phyloP scores from a whole-genome alignment of 2,888 invertebrate genomes.

The Caradrina clavipalpis region DNA sequence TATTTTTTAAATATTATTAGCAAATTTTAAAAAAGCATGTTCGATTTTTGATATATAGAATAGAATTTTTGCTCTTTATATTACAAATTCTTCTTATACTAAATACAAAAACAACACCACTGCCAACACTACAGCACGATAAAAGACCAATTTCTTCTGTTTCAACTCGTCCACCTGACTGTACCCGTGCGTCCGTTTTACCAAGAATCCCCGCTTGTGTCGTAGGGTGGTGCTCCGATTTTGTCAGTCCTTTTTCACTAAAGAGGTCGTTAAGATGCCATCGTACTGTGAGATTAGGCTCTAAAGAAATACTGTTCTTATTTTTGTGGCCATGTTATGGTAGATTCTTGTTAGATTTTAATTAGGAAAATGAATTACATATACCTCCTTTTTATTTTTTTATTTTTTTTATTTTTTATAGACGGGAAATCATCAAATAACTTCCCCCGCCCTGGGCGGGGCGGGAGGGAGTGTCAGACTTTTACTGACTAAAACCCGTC shows the following conservation, averaged over 20 bases:
- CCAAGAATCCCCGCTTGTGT: constrained; percentile 70
- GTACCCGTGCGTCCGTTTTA: constrained; percentile 66
- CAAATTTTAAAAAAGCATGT: not conserved
- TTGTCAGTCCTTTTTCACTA: constrained; percentile 79
- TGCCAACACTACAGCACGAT: not conserved
- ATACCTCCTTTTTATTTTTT: no score
- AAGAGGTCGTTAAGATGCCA: constrained; percentile 81
- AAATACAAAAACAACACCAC: no score
- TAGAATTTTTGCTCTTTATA: no score
- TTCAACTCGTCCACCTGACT: constrained; percentile 37
- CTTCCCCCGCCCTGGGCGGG: no score
- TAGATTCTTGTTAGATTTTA: constrained; percentile 36
- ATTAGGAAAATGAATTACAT: not conserved
- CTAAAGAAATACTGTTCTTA: constrained; percentile 36
- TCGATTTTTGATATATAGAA: not conserved
- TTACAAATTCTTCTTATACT: no score
- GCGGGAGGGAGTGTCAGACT: no score
- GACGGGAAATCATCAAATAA: no score
- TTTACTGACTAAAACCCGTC: no score
- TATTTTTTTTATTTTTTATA: no score
- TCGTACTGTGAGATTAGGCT: constrained; percentile 64
- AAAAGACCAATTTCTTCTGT: not conserved
- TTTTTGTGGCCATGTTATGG: constrained; percentile 37
- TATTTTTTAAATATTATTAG: not conserved
- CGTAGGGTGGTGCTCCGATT: constrained; percentile 71